These are phyloP conservation scores for Trachurus trachurus DNA, from an alignment of 2,797 vertebrate genomes.

Conservation along the genomic window DNA sequence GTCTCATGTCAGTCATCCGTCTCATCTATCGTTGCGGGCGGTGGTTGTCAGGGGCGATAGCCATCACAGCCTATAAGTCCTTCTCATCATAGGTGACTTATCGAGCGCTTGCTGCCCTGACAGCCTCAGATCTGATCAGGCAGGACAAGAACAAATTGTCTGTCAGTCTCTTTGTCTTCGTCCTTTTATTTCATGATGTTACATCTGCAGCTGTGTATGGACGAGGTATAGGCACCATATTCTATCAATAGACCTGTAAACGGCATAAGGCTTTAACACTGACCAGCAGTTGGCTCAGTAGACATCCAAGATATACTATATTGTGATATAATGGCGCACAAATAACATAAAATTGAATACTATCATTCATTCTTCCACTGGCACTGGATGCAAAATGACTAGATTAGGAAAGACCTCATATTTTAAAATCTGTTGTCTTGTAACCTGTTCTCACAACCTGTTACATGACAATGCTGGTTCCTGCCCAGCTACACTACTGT, in stretches of 20 bases:
- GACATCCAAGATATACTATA: too few relatives aligned
- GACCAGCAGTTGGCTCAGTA: neutral
- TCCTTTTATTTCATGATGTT: neutral
- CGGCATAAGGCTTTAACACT: neutral
- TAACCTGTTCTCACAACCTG: too few relatives aligned
- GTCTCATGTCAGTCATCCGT: constrained; percentile 65
- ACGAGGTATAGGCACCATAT: neutral
- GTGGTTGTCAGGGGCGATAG: constrained; percentile 69
- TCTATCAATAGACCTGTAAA: neutral
- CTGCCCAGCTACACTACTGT: too few relatives aligned
- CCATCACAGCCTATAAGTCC: constrained; percentile 57
- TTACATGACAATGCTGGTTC: too few relatives aligned
- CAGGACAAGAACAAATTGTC: constrained; percentile 66
- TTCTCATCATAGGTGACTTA: constrained; percentile 61
- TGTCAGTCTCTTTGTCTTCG: constrained; percentile 51
- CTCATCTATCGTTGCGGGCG: constrained; percentile 53
- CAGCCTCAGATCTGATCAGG: constrained; percentile 61
- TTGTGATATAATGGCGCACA: too few relatives aligned
- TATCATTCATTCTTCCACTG: too few relatives aligned
- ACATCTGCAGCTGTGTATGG: neutral
- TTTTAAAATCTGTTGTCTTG: too few relatives aligned
- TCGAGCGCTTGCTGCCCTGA: constrained; percentile 44
- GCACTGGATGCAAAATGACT: too few relatives aligned
- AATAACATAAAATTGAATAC: too few relatives aligned
- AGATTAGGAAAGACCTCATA: too few relatives aligned